Evolutionary conservation across 2,113 vertebrate species (phyloP), one percentile per base, ranked within the genome.

Genomic region (Neodontobutis hainanensis): DNA sequence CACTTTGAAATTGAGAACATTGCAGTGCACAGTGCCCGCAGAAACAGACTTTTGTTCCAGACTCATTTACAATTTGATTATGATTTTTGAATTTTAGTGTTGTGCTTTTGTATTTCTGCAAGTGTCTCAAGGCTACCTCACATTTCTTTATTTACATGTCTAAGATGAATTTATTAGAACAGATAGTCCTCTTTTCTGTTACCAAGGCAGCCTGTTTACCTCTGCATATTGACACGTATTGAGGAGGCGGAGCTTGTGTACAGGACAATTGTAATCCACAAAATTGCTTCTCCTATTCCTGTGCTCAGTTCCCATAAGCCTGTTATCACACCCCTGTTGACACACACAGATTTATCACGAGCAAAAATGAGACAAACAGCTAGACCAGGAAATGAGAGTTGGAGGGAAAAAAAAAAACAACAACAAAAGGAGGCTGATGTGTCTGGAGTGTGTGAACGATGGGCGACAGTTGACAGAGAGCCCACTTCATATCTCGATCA

Each of bases 401-500:
- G 51, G 32, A 35, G 48, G 11, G 11, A 45, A 55, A 15, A 16
- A 38, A 51, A 2, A 15, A 12, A 11, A 8, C 34, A 3, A 8
- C 9, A 50, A 10, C 55, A 19, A 51, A 2, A 11, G 10, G 16
- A 16, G 11, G 27, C 8, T 4, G 56, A 11, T 38, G 52, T 42
- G 48, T 80, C 64, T 75, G 47, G 9, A 61, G 46, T 55, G 46
- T 55, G 45, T 70, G 50, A 77, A 50, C 40, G 67, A 64, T 72
- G 61, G 43, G 34, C 59, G 74, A 80, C 73, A 76, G 72, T 51
- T 73, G 73, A 82, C 68, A 2, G 38, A 71, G 44, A 45, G 61
- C 42, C 45, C 72, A 80, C 80, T 82, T 87, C 73, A 85, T 80
- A 75, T 50, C 78, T 66, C 1, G 5, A 85, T 87, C 86, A 83